These are phyloP conservation scores for Idaea biselata DNA, from an alignment of 2,888 invertebrate species.

Conservation along the genomic window DNA sequence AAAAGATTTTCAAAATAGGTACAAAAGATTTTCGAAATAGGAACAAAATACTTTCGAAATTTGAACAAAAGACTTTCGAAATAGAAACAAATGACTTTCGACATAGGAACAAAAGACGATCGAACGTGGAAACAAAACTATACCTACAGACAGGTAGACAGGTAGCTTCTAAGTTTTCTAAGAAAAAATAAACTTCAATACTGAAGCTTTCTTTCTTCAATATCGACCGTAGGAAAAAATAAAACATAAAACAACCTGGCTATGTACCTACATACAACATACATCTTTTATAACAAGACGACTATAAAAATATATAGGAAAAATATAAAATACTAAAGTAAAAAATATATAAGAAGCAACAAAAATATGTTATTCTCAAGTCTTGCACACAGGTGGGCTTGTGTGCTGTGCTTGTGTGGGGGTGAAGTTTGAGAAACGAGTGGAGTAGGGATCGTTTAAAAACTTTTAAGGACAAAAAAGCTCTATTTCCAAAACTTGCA, in stretches of 20 bases:
- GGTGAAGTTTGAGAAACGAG: constrained; percentile 27
- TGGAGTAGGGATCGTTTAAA: constrained; percentile 39
- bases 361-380: constrained; percentile 80
- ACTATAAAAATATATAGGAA: constrained; percentile 55
- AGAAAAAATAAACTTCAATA: neutral
- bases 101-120: too few relatives aligned
- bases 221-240: constrained; percentile 22
- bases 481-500: too few relatives aligned
- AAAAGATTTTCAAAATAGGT: too few relatives aligned
- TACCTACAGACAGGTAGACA: too few relatives aligned
- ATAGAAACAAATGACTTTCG: too few relatives aligned
- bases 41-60: too few relatives aligned
- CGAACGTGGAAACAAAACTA: too few relatives aligned
- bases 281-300: constrained; percentile 33
- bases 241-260: constrained; percentile 34
- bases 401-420: constrained; percentile 40
- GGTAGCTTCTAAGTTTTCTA: neutral
- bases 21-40: too few relatives aligned
- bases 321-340: constrained; percentile 76
- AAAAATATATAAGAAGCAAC: constrained; percentile 78
- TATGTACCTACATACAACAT: constrained; percentile 26
- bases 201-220: constrained; percentile 3
- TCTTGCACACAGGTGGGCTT: constrained; percentile 66
- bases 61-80: too few relatives aligned
- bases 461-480: neutral